phyloP scores from a whole-genome alignment of 2,888 invertebrate genomes.

The Drosophila koepferae region DNA sequence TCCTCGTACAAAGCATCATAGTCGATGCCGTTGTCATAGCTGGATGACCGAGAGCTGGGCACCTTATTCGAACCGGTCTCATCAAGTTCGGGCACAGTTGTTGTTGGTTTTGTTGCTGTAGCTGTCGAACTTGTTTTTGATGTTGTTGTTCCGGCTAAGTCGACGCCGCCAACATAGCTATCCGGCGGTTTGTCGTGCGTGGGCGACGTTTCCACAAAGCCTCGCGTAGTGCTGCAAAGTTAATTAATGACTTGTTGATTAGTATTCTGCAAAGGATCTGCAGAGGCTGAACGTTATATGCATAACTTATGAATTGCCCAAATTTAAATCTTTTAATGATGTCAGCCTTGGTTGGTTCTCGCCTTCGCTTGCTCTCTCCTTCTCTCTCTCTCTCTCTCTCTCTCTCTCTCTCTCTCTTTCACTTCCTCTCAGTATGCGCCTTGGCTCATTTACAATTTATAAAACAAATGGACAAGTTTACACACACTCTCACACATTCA shows the following conservation, averaged over 20 bases:
- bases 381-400: background rate
- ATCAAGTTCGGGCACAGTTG: slow-evolving; percentile 69
- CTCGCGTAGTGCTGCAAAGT: slow-evolving; percentile 82
- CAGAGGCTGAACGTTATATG: background rate
- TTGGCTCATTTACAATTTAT: slow-evolving; percentile 58
- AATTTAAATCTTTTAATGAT: slow-evolving; percentile 55
- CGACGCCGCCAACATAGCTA: slow-evolving; percentile 39
- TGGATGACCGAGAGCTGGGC: slow-evolving; percentile 71
- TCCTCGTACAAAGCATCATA: slow-evolving; percentile 96
- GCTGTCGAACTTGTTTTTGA: slow-evolving; percentile 16
- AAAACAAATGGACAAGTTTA: slow-evolving; percentile 23
- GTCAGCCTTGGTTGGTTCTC: slow-evolving; percentile 42
- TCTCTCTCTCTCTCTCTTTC: background rate
- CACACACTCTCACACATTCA: background rate
- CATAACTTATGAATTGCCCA: slow-evolving; percentile 44
- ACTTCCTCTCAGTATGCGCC: background rate
- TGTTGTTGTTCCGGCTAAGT: slow-evolving; percentile 40
- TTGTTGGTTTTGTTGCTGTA: slow-evolving; percentile 8
- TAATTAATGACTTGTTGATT: slow-evolving; percentile 56
- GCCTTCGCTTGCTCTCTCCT: background rate
- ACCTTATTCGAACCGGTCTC: slow-evolving; percentile 75
- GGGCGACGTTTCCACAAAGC: slow-evolving; percentile 83
- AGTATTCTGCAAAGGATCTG: slow-evolving; percentile 19
- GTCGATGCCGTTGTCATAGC: slow-evolving; percentile 90
- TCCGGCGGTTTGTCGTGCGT: slow-evolving; percentile 79